Evolutionary conservation across 2,888 invertebrate genomes (phyloP), one percentile per base, ranked within the genome.

Genomic region (Nipponacmea schrenckii): DNA sequence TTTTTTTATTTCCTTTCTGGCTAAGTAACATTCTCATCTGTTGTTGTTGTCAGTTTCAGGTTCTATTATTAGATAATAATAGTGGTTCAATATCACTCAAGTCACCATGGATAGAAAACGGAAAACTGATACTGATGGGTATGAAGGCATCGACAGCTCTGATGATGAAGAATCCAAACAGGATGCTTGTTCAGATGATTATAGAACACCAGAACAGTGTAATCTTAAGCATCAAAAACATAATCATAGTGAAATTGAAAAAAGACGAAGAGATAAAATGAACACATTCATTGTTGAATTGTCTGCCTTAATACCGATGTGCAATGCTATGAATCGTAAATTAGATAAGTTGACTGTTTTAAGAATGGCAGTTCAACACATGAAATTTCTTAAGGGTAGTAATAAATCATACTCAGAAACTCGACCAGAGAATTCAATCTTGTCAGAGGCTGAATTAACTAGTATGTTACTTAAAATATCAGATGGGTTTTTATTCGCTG

Each of bases 181-280:
- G 10, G 56, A 56, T 56, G 20, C 20, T 56, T 24, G 10, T 56
- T 56, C 56, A 24, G 56, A 56, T 56, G 56, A 56, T 56, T 56
- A 20, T 24, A 56, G 56, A 39, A 39, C 39, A 1, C 4, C 39
- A 39, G 39, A 39, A 10, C 39, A 5, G 1, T 8, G 39, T 39
- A 39, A 39, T 8, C 2, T 20, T 5, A 56, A 56, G 24, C 20
- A 56, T 79, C 77, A 31, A 76, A 96, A 96, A 84, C 96, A 96
- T 90, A 97, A 96, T 90, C 97, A 97, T 90, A 96, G 96, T 89
- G 96, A 97, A 90, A 97, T 97, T 75, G 97, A 97, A 90, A 97
- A 97, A 88, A 91, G 97, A 0, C 92, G 97, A 0, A 92, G 97
- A 45, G 96, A 97, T 89, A 97, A 97, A 90, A 97, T 97, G 96